Evolutionary conservation across 2,797 vertebrate genomes (phyloP), one percentile per base, ranked within the genome.

Genomic region (Chaenodraco wilsoni): DNA sequence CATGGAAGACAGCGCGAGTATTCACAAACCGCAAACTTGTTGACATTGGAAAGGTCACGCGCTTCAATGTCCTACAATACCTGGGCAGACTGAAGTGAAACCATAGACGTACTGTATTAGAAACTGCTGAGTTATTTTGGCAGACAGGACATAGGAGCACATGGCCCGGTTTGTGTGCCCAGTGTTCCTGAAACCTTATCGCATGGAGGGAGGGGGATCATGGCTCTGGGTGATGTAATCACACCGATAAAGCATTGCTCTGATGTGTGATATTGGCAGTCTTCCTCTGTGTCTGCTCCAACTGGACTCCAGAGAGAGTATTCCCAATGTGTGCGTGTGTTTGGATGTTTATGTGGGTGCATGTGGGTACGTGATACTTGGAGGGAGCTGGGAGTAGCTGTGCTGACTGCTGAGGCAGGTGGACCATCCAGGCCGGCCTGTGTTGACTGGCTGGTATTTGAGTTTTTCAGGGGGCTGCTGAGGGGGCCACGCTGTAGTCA

Each of bases 51-150:
- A 74, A 84, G 78, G 78, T 76, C 76, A 74, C 60, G 8, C 69
- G 13, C 81, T 68, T 63, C 64, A 57, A 46, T 63, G 82, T 72
- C 79, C 62, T 41, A 76, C 88, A 79, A 78, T 89, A 90, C 90
- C 84, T 89, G 88, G 79, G 65, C 82, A 79, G 78, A 64, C 74
- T 43, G 73, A 84, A 83, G 80, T 86, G 92, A 90, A 89, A 92
- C 79, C 57, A 9, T 72, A 90, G 79, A 77, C 82, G 9, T 64
- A 84, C 84, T 80, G 91, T 90, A 90, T 91, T 89, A 78, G 85
- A 92, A 93, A 92, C 85, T 91, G 89, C 79, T 88, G 89, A 89
- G 90, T 91, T 93, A 93, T 93, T 89, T 91, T 92, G 93, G 92
- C 88, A 88, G 89, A 84, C 83, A 49, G 87, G 76, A 86, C 79